These are phyloP conservation scores for Brachionus koreanus DNA, from an alignment of 1,140 invertebrate species.

Conservation along the genomic window DNA sequence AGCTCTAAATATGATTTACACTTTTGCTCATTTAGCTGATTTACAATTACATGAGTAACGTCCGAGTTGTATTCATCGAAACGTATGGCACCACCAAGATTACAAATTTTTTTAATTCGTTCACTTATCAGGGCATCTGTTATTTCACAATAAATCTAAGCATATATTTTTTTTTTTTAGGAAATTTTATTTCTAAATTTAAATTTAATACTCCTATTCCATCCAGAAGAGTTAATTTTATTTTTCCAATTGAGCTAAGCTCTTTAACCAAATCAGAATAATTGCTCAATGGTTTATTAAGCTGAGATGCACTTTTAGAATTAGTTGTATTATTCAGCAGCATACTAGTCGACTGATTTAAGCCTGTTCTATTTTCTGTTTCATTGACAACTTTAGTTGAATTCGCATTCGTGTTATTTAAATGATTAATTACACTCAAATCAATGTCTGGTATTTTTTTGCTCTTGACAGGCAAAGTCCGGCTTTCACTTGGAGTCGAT, in stretches of 20 bases:
- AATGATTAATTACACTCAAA: constrained; percentile 16
- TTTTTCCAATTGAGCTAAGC: constrained; percentile 39
- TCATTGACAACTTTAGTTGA: constrained; percentile 31
- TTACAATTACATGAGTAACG: constrained; percentile 43
- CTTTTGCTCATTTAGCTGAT: constrained; percentile 29
- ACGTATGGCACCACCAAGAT: constrained; percentile 30
- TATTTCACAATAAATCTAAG: constrained; percentile 41
- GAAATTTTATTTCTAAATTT: not conserved
- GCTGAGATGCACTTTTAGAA: not conserved
- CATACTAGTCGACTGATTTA: constrained; percentile 13
- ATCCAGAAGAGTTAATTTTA: constrained; percentile 23
- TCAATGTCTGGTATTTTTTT: constrained; percentile 30
- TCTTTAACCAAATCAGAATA: constrained; percentile 28
- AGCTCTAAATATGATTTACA: constrained; percentile 37
- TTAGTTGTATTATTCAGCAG: not conserved
- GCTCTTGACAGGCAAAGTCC: not conserved
- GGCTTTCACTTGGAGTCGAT: not conserved
- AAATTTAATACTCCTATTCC: constrained; percentile 20
- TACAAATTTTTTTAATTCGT: constrained; percentile 35
- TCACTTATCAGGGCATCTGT: constrained; percentile 1
- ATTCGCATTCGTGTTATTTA: constrained; percentile 24
- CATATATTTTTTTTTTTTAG: not conserved
- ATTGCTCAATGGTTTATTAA: constrained; percentile 1
- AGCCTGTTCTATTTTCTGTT: not conserved
- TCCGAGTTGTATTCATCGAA: constrained; percentile 41